Evolutionary conservation across 2,888 invertebrate species (phyloP).

Genomic region (Eupithecia abbreviata): DNA sequence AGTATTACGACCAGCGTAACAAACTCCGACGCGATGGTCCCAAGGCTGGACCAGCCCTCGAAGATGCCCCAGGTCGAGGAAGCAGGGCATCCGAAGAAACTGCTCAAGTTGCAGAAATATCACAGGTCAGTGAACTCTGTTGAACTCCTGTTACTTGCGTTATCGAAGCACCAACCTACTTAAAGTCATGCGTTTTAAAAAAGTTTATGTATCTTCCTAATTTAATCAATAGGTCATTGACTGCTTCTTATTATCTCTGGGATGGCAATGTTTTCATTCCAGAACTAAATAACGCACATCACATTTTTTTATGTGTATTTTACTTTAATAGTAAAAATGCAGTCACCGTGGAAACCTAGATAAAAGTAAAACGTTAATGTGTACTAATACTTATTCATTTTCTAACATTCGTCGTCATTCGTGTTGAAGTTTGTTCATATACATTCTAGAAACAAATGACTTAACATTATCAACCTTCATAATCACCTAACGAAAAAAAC

Average conservation of each 20-base stretch:
- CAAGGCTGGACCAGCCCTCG: conserved; percentile 73
- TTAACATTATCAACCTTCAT: not conserved
- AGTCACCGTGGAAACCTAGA: not conserved
- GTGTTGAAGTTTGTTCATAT: not conserved
- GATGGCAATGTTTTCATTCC: not conserved
- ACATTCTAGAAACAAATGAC: not conserved
- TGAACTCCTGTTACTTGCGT: conserved; percentile 62
- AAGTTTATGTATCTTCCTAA: not conserved
- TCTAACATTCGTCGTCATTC: conserved; percentile 8
- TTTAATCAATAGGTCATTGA: not conserved
- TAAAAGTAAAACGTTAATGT: not conserved
- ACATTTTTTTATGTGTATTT: not conserved
- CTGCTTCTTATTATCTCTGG: not conserved
- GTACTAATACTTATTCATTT: not conserved
- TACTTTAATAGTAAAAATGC: not conserved
- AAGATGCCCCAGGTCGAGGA: conserved; percentile 70
- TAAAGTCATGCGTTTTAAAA: conserved; percentile 26
- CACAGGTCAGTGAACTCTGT: conserved; percentile 82
- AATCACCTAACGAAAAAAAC: conserved; percentile 13
- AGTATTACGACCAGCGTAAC: conserved; percentile 85
- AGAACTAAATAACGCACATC: not conserved
- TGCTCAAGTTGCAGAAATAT: conserved; percentile 82
- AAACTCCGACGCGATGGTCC: conserved; percentile 84
- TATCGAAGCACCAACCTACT: conserved; percentile 49
- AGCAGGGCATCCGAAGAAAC: conserved; percentile 71